Evolutionary conservation across 35 echinoderm and acorn worm genomes (phyloP).

Genomic region (Anneissia japonica): DNA sequence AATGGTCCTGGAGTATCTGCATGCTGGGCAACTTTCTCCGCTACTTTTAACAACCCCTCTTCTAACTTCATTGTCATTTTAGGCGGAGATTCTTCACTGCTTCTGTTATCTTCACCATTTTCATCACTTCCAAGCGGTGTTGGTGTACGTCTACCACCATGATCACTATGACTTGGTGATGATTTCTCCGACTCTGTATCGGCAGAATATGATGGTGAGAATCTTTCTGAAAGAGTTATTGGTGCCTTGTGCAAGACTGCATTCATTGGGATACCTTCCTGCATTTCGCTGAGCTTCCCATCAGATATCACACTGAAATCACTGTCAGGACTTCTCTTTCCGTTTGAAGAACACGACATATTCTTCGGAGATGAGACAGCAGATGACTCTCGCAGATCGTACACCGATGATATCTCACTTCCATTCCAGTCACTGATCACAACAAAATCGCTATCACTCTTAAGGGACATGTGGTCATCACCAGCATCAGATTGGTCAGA

Average conservation of each 20-base stretch:
- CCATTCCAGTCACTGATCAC: constrained; percentile 89
- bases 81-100: not conserved
- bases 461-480: constrained; percentile 51
- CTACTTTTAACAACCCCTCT: not conserved
- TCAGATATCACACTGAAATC: constrained; percentile 96
- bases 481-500: constrained; percentile 56
- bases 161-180: constrained; percentile 14
- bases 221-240: constrained; percentile 44
- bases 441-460: constrained; percentile 97
- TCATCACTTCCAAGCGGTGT: not conserved
- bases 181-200: constrained; percentile 91
- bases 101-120: not conserved
- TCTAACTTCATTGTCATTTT: not conserved
- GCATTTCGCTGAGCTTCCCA: constrained; percentile 75
- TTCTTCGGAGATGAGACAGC: constrained; percentile 86
- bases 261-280: constrained; percentile 40
- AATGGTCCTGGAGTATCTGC: too few relatives aligned
- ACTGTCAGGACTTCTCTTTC: constrained; percentile 96
- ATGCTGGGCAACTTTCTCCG: too few relatives aligned
- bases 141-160: not conserved
- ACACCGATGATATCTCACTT: constrained; percentile 72
- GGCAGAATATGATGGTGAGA: constrained; percentile 81
- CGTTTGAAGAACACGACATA: constrained; percentile 80
- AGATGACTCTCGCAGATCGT: constrained; percentile 72
- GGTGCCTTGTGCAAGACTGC: constrained; percentile 35